These are phyloP conservation scores for Harpalus rubripes DNA, from an alignment of 2,888 invertebrate species.

Conservation along the genomic window DNA sequence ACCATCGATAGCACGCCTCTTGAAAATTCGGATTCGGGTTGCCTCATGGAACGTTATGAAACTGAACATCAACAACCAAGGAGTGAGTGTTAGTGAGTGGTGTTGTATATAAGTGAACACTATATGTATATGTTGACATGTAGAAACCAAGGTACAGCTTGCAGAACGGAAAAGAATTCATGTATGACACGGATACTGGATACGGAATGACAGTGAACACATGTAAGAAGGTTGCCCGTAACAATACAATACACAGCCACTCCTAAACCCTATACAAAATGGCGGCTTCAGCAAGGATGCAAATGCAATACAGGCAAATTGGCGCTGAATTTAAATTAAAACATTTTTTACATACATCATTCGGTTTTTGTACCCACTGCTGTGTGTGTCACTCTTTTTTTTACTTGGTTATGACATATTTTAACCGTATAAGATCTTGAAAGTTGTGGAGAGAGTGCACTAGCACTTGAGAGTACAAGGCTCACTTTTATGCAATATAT, in stretches of 20 bases:
- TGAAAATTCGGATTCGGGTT: conserved; percentile 55
- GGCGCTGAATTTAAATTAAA: no score
- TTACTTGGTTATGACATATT: no score
- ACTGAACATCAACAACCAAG: conserved; percentile 38
- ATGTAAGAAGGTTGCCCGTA: conserved; percentile 38
- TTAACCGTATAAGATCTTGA: no score
- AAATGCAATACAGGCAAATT: no score
- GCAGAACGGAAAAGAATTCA: conserved; percentile 25
- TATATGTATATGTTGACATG: conserved; percentile 22
- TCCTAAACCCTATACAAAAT: not conserved
- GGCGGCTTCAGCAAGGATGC: not conserved
- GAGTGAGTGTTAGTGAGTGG: conserved; percentile 36
- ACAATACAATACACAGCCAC: not conserved
- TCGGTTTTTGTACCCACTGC: no score
- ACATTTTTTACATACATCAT: no score
- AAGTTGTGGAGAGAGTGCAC: no score
- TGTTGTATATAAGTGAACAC: conserved; percentile 21
- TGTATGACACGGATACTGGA: conserved; percentile 20
- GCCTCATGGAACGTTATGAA: conserved; percentile 61
- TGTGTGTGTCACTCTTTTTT: no score
- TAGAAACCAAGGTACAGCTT: conserved; percentile 29
- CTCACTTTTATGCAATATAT: no score
- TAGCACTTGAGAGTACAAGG: no score
- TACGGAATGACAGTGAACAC: conserved; percentile 60
- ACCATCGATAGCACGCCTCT: conserved; percentile 64